Evolutionary conservation across 2,888 invertebrate genomes (phyloP).

Genomic region (Monochamus alternatus): DNA sequence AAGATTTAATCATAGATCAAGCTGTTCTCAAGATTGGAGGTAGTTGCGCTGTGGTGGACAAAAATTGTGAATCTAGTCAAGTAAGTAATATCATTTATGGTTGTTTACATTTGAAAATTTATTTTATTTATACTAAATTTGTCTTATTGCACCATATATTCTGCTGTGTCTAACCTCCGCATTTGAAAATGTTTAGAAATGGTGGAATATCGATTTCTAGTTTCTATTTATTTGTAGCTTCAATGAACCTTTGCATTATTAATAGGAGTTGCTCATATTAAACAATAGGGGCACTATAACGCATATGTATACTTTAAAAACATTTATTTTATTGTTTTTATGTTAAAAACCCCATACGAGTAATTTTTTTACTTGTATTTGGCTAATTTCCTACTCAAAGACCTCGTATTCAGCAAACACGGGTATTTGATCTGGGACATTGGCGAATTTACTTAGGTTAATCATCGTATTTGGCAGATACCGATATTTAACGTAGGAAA

Average conservation of each 20-base stretch:
- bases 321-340: too few species aligned
- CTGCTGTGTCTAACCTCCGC: too few species aligned
- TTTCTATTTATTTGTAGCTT: too few species aligned
- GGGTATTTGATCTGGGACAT: slow-evolving; percentile 6
- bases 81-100: slow-evolving; percentile 55
- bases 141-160: too few species aligned
- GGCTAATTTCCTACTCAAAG: slow-evolving; percentile 11
- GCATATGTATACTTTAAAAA: too few species aligned
- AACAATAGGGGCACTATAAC: slow-evolving; percentile 1
- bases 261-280: slow-evolving; percentile 1
- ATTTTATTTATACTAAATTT: too few species aligned
- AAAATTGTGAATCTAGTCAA: slow-evolving; percentile 65
- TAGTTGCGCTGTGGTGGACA: slow-evolving; percentile 58
- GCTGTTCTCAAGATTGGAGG: slow-evolving; percentile 61
- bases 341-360: not conserved
- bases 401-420: slow-evolving; percentile 9
- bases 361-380: slow-evolving; percentile 19
- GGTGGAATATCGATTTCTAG: too few species aligned
- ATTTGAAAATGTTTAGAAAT: too few species aligned
- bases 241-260: too few species aligned
- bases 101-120: too few species aligned
- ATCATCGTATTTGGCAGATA: slow-evolving; percentile 14
- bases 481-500: not conserved
- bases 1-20: slow-evolving; percentile 59
- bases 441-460: slow-evolving; percentile 11